Conservation (phyloP, 2,888 invertebrate species). For the Eupithecia abbreviata region DNA sequence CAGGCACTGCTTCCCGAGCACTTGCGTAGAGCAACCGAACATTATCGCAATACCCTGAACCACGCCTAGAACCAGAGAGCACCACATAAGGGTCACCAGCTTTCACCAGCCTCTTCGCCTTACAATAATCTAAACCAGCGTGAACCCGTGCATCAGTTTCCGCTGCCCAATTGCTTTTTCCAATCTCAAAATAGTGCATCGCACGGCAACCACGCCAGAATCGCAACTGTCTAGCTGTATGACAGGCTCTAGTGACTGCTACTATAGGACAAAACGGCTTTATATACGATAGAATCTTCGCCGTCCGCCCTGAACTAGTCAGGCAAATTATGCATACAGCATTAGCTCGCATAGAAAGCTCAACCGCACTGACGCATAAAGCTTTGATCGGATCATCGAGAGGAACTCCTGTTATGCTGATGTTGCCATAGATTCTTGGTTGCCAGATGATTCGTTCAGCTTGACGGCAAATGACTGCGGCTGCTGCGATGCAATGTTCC, state of each 20-base stretch:
- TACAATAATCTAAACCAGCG: slow-evolving; percentile 75
- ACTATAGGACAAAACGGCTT: slow-evolving; percentile 90
- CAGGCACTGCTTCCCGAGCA: slow-evolving; percentile 61
- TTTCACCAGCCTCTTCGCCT: slow-evolving; percentile 69
- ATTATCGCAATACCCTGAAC: slow-evolving; percentile 75
- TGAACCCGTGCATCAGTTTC: slow-evolving; percentile 71
- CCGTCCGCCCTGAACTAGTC: slow-evolving; percentile 89
- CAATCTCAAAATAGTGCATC: slow-evolving; percentile 77
- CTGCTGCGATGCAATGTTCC: slow-evolving; percentile 88
- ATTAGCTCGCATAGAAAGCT: slow-evolving; percentile 68
- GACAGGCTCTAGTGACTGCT: slow-evolving; percentile 87
- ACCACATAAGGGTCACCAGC: slow-evolving; percentile 76
- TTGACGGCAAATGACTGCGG: slow-evolving; percentile 91
- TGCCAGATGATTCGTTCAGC: slow-evolving; percentile 94
- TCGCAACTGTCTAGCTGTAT: slow-evolving; percentile 85
- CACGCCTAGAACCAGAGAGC: slow-evolving; percentile 69
- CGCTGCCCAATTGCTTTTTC: slow-evolving; percentile 61
- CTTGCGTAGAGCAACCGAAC: slow-evolving; percentile 73
- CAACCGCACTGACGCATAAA: slow-evolving; percentile 71
- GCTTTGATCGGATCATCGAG: slow-evolving; percentile 83
- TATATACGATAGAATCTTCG: slow-evolving; percentile 87
- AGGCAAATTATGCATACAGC: slow-evolving; percentile 87
- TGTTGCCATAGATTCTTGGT: slow-evolving; percentile 89
- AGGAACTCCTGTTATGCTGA: slow-evolving; percentile 84
- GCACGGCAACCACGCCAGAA: slow-evolving; percentile 82